Base-by-base conservation (phyloP, 2,797 vertebrate species). In the Acipenser transmontanus region DNA sequence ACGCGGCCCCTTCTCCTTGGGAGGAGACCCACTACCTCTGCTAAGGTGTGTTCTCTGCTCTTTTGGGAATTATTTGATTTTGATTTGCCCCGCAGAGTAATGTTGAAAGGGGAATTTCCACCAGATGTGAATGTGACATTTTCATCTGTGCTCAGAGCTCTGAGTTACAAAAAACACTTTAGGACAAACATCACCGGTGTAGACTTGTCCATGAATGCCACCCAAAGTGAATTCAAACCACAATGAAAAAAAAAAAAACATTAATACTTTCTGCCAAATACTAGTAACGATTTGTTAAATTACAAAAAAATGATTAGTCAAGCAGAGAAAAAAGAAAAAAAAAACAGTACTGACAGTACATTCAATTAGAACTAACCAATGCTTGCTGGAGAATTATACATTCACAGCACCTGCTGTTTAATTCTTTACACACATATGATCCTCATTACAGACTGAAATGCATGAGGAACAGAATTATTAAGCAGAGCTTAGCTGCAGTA, bases 381-480 rank as follows among this genome's bases (percentile, higher is more conserved):
- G 11, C 68, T 70, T 54, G 66, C 61, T 63, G 66, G 68, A 68
- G 66, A 74, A 71, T 61, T 72, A 49, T 54, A 71, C 8, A 62
- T 68, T 34, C 12, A 1, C 72, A 67, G 75, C 78, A 82, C 82
- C 77, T 77, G 76, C 75, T 78, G 69, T 61, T 67, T 65, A 66
- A 54, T 47, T 66, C 14, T 71, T 81, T 74, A 79, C 71, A 72
- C 76, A 74, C 63, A 62, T 63, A 64, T 66, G 68, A 72, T 64
- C 63, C 50, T 9, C 64, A 59, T 65, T 70, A 64, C 62, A 73
- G 75, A 81, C 79, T 74, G 74, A 78, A 80, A 80, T 80, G 80
- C 74, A 68, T 71, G 61, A 61, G 11, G 6, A 52, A 70, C 72
- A 80, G 74, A 76, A 78, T 72, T 72, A 67, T 34, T 34, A 34